Percentiles rank a stretch among this genome's conserved stretches.
These are phyloP conservation scores for Listrodromus nycthemerus DNA, from an alignment of 2,888 invertebrate genomes.

Conservation along the genomic window DNA sequence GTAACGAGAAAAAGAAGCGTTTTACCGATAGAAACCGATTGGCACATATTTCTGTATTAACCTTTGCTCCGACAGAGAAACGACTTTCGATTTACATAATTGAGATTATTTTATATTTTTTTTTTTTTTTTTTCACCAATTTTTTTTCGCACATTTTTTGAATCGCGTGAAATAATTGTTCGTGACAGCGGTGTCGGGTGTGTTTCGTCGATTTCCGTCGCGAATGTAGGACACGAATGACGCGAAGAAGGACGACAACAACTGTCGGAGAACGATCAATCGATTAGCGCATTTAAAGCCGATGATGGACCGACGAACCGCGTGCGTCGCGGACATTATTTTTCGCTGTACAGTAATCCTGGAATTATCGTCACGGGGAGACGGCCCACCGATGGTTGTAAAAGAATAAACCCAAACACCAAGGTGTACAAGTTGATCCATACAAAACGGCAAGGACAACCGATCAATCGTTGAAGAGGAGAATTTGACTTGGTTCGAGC, in stretches of 20 bases:
- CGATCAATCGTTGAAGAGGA: slow-evolving; percentile 49
- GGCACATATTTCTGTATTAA: neutral
- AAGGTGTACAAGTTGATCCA: slow-evolving; percentile 3
- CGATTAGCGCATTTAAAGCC: slow-evolving; percentile 31
- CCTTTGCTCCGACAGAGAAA: neutral
- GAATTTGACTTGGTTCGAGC: slow-evolving; percentile 5
- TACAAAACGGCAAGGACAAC: slow-evolving; percentile 50
- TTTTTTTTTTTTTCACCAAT: neutral
- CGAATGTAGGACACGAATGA: slow-evolving; percentile 47
- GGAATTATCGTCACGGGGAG: slow-evolving; percentile 62
- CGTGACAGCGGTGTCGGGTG: slow-evolving; percentile 3
- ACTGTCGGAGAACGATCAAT: slow-evolving; percentile 13
- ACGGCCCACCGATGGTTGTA: slow-evolving; percentile 46
- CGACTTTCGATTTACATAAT: neutral
- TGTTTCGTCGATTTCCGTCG: slow-evolving; percentile 9
- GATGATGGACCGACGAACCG: slow-evolving; percentile 44
- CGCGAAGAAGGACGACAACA: slow-evolving; percentile 9
- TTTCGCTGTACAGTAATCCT: slow-evolving; percentile 21
- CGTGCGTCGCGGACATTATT: slow-evolving; percentile 9
- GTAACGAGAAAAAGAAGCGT: no score
- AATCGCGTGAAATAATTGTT: neutral
- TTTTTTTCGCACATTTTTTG: neutral
- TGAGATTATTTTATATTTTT: neutral
- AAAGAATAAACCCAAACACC: slow-evolving; percentile 29
- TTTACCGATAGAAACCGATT: neutral